Evolutionary conservation across 2,888 invertebrate genomes (phyloP), one percentile per base, ranked within the genome.

Genomic region (Tipula unca): DNA sequence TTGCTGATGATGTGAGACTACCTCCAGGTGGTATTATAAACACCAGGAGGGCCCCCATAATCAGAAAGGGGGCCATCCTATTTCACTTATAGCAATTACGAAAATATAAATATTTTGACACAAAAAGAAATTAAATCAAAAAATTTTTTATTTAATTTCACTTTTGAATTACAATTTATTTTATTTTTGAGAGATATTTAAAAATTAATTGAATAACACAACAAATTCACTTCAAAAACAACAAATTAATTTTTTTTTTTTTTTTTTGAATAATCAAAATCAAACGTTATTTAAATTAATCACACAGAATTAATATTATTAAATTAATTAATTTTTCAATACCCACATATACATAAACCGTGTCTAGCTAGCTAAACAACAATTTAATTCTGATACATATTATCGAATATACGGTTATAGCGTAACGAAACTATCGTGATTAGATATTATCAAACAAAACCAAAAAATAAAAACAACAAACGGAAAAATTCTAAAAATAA

Each of bases 21-120:
- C 85, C 85, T 54, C 86, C 86, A 42, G 86, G 86, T 14, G 86
- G 84, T 54, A 86, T 85, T n/a, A 86, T 85, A 54, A 86, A 69
- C 82, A 85, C 48, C 85, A 86, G 85, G 85, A 87, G 84, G 86
- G 85, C 86, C 86, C 87, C 87, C 85, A 86, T 69, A 84, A 86
- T 85, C 84, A 86, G 83, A 32, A 86, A 83, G 85, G 86, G 85
- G 86, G 87, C 86, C 87, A 87, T 87, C 85, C 86, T 86, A 32
- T 54, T 20, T 84, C 25, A 84, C 36, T 36, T 84, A 36, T 84
- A 84, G 32, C 84, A 84, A 84, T 84, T 84, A 84, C 84, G 84
- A 84, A 32, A 84, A 84, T 36, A 32, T 83, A 69, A 69, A 83
- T 83, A 83, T 32, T 32, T 83, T 83, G n/a, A 83, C 83, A 83